Percentiles rank a stretch among this genome's conserved stretches.
phyloP scores from a whole-genome alignment of 2,888 invertebrate genomes.

The Pandemis cinnamomeana region DNA sequence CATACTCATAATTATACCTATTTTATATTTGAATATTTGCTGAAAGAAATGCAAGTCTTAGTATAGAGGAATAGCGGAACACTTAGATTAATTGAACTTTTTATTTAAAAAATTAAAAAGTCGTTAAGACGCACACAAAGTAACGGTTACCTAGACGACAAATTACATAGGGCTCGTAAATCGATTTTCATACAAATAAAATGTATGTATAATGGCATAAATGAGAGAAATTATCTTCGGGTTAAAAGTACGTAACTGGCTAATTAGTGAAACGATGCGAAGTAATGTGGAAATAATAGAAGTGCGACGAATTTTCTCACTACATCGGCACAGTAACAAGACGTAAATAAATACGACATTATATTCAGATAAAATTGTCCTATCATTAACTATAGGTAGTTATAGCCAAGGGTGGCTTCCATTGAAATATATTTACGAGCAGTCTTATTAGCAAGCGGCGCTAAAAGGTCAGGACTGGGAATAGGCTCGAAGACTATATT shows the following conservation, averaged over 20 bases:
- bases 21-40: too few relatives aligned
- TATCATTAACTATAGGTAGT: background rate
- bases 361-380: background rate
- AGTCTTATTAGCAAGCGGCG: background rate
- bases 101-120: too few relatives aligned
- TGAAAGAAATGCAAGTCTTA: too few relatives aligned
- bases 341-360: background rate
- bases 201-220: too few relatives aligned
- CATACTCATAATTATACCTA: too few relatives aligned
- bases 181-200: too few relatives aligned
- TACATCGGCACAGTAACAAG: background rate
- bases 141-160: too few relatives aligned
- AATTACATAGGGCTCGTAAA: too few relatives aligned
- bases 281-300: background rate
- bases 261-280: background rate
- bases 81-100: too few relatives aligned
- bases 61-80: too few relatives aligned
- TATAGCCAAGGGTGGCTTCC: background rate
- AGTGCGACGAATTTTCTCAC: background rate
- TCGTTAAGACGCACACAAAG: too few relatives aligned
- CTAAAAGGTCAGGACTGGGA: background rate
- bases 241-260: background rate
- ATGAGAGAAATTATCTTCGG: background rate
- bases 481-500: background rate
- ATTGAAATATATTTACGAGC: constrained; percentile 1